These are phyloP conservation scores for Rhinopomastus cyanomelas DNA, from an alignment of 2,113 vertebrate genomes.

Conservation along the genomic window DNA sequence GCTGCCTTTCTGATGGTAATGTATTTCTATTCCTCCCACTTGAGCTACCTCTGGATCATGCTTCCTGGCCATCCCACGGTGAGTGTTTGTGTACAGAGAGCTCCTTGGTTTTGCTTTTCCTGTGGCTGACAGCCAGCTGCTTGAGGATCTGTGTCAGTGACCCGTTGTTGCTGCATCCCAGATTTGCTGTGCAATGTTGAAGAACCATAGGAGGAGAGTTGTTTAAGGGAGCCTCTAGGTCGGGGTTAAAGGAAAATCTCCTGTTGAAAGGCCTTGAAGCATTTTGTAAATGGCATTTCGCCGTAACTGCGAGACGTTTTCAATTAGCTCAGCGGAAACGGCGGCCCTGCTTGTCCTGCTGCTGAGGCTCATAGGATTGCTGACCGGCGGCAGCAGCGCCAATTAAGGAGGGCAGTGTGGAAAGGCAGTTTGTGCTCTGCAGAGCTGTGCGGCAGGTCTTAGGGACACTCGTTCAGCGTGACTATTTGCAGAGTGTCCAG, in stretches of 20 bases:
- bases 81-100: fast-evolving
- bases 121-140: not conserved
- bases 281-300: not conserved
- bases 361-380: not conserved
- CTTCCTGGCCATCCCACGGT: not conserved
- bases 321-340: not conserved
- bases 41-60: not conserved
- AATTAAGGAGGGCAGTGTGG: not conserved
- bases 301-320: not conserved
- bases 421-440: not conserved
- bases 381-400: not conserved
- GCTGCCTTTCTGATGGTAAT: not conserved
- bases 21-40: not conserved
- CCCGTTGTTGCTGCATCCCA: not conserved
- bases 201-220: not conserved
- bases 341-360: not conserved
- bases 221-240: not conserved
- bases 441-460: fast-evolving
- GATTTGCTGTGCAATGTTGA: not conserved
- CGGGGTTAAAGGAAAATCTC: not conserved
- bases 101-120: not conserved
- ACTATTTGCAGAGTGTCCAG: not conserved
- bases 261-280: not conserved
- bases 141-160: not conserved
- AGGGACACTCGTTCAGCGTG: not conserved